Evolutionary conservation across 2,888 invertebrate species (phyloP).

Genomic region (Dryococelus australis): DNA sequence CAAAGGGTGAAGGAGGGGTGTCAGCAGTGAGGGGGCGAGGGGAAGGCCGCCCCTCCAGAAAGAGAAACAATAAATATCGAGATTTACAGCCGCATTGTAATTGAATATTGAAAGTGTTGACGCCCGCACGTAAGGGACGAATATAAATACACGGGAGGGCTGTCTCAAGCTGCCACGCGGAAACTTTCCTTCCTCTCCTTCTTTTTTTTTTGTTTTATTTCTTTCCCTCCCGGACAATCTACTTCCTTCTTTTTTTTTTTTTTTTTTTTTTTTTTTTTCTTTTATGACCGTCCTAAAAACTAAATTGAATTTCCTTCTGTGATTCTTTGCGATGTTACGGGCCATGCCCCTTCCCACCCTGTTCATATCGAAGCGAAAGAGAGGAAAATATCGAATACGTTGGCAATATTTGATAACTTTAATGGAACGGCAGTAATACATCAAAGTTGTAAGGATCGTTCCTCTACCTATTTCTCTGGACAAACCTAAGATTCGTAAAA

Average conservation of each 20-base stretch:
- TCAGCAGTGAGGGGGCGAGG: too few relatives aligned
- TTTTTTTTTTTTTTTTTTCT: slow-evolving; percentile 23
- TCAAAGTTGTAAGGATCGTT: slow-evolving; percentile 21
- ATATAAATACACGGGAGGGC: slow-evolving; percentile 23
- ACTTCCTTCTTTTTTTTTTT: neutral
- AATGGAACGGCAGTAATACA: slow-evolving; percentile 30
- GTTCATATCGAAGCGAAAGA: slow-evolving; percentile 1
- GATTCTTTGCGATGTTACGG: slow-evolving; percentile 25
- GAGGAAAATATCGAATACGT: slow-evolving; percentile 30
- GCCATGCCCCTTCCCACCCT: neutral
- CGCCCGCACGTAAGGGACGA: slow-evolving; percentile 29
- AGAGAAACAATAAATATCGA: slow-evolving; percentile 41
- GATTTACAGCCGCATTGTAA: slow-evolving; percentile 43
- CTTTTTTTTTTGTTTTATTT: neutral
- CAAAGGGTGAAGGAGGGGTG: neutral
- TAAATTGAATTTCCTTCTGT: slow-evolving; percentile 29
- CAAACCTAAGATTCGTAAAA: slow-evolving; percentile 22
- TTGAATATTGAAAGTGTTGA: slow-evolving; percentile 48
- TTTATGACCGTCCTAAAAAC: slow-evolving; percentile 29
- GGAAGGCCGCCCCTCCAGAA: neutral
- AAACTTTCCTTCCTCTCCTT: neutral
- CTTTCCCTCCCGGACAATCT: slow-evolving; percentile 19
- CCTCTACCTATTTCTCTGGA: slow-evolving; percentile 11
- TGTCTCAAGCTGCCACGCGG: slow-evolving; percentile 16
- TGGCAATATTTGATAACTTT: slow-evolving; percentile 30